These are phyloP conservation scores for Agrotis ipsilon DNA, from an alignment of 2,888 invertebrate species.

Conservation along the genomic window DNA sequence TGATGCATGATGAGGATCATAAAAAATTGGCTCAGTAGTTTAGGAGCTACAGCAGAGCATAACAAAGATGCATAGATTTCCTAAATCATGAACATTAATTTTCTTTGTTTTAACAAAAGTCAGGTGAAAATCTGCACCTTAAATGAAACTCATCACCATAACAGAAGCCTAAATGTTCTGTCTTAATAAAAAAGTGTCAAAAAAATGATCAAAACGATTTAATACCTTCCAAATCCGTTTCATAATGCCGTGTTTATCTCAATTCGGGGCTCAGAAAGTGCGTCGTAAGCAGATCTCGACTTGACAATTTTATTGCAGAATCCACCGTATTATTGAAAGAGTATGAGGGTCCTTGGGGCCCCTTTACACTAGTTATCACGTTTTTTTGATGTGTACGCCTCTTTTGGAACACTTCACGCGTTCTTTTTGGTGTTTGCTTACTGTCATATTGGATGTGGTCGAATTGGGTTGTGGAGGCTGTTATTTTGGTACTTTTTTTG, in stretches of 20 bases:
- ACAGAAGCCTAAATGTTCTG: neutral
- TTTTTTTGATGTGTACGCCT: slow-evolving; percentile 85
- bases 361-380: slow-evolving; percentile 88
- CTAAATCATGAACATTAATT: too few species aligned
- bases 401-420: slow-evolving; percentile 76
- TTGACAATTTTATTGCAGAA: slow-evolving; percentile 86
- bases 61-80: too few species aligned
- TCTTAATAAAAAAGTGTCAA: neutral
- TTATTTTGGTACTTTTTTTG: slow-evolving; percentile 27
- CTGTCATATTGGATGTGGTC: slow-evolving; percentile 58
- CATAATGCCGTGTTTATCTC: slow-evolving; percentile 61
- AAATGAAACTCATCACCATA: neutral
- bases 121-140: neutral
- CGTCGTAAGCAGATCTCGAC: slow-evolving; percentile 87
- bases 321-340: slow-evolving; percentile 81
- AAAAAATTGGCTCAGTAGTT: too few species aligned
- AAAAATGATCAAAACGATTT: slow-evolving; percentile 6
- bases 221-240: slow-evolving; percentile 59
- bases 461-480: slow-evolving; percentile 35
- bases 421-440: slow-evolving; percentile 70
- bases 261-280: slow-evolving; percentile 75
- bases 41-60: too few species aligned
- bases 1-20: too few species aligned
- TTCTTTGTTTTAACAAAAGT: too few species aligned
- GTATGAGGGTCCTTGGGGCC: slow-evolving; percentile 72